A percentile compares a stretch with the other conserved stretches of the same genome.
Conservation (phyloP, 2,113 vertebrate genomes). For the Cisticola juncidis region DNA sequence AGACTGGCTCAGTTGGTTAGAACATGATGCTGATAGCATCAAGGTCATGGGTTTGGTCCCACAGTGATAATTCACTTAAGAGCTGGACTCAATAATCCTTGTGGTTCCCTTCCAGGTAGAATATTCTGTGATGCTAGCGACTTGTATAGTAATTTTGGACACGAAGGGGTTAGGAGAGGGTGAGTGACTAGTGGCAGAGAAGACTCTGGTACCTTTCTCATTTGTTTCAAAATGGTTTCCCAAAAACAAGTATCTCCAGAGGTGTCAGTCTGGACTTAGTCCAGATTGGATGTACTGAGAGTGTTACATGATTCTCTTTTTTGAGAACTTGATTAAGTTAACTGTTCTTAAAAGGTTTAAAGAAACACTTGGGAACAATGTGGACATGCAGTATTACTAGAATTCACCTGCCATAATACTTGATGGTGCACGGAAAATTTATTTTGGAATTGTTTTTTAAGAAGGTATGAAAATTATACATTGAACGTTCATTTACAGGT, state of each 20-base stretch:
- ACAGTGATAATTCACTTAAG: rapidly evolving
- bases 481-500: background rate
- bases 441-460: conserved; percentile 33
- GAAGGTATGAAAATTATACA: background rate
- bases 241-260: background rate
- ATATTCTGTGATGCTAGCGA: background rate
- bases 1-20: background rate
- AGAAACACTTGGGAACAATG: background rate
- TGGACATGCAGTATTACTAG: background rate
- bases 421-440: background rate
- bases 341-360: background rate
- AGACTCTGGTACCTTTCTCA: background rate
- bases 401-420: background rate
- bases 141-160: background rate
- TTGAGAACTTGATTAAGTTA: background rate
- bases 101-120: background rate
- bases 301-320: background rate
- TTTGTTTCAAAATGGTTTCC: background rate
- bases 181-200: background rate
- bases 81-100: background rate
- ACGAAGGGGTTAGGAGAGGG: background rate
- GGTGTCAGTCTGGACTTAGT: background rate
- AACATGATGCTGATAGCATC: background rate
- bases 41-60: rapidly evolving
- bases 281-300: background rate